Evolutionary conservation across 2,113 vertebrate species (phyloP).

Genomic region (Sakesphorus luctuosus): DNA sequence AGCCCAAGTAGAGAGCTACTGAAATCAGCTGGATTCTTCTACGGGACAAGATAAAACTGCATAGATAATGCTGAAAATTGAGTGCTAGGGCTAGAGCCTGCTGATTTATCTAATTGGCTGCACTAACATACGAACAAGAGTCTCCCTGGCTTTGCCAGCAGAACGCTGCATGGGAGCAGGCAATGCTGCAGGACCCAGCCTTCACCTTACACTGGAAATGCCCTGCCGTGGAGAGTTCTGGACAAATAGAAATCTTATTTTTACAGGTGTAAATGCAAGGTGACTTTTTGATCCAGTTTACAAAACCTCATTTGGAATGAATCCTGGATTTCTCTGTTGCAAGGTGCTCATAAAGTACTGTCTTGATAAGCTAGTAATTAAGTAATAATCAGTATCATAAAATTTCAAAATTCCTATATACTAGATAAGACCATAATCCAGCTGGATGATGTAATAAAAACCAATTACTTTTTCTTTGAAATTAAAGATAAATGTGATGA

Average conservation of each 20-base stretch:
- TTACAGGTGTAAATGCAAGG: background rate
- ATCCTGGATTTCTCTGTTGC: background rate
- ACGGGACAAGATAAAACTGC: background rate
- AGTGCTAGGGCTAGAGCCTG: background rate
- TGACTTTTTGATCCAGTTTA: background rate
- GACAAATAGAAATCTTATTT: background rate
- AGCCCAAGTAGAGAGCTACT: background rate
- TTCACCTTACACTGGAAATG: background rate
- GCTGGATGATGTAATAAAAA: background rate
- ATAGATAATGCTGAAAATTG: background rate
- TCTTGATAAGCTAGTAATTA: background rate
- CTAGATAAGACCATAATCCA: background rate
- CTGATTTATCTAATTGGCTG: background rate
- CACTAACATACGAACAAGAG: background rate
- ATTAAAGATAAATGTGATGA: background rate
- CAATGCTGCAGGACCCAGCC: background rate
- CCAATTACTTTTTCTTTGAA: background rate
- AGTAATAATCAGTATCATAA: background rate
- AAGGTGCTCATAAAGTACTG: background rate
- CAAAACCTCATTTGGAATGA: background rate
- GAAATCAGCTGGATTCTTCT: conserved; percentile 40
- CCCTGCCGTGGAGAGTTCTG: background rate
- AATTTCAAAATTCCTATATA: background rate
- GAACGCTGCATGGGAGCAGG: background rate
- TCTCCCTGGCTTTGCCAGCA: background rate